Conservation (phyloP, 2,797 vertebrate genomes). For the Dryobates pubescens region DNA sequence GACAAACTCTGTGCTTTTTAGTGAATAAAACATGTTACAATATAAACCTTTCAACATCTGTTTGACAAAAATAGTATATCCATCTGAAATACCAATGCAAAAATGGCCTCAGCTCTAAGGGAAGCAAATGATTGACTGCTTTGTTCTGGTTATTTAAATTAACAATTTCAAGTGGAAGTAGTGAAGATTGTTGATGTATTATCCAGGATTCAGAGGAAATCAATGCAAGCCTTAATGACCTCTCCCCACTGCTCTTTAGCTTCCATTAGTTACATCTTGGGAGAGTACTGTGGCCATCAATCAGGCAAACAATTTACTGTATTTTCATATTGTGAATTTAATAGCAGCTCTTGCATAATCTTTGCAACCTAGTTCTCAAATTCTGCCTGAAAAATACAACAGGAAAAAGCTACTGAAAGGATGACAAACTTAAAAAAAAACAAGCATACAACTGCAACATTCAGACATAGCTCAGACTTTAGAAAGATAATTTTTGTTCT, state of each 20-base stretch:
- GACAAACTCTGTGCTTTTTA: neutral
- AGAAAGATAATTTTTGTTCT: neutral
- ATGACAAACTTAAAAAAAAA: neutral
- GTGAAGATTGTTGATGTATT: slow-evolving; percentile 26
- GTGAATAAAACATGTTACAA: slow-evolving; percentile 1
- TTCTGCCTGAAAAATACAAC: neutral
- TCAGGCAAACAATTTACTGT: slow-evolving; percentile 26
- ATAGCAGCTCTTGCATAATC: neutral
- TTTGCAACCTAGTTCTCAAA: neutral
- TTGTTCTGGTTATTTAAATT: slow-evolving; percentile 34
- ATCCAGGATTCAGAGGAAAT: slow-evolving; percentile 37
- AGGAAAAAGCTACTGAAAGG: neutral
- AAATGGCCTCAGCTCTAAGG: neutral
- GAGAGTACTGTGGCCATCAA: neutral
- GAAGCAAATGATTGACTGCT: slow-evolving; percentile 16
- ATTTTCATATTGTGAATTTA: slow-evolving; percentile 39
- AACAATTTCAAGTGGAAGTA: slow-evolving; percentile 38
- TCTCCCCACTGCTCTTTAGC: neutral
- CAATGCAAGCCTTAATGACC: slow-evolving; percentile 36
- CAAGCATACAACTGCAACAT: neutral
- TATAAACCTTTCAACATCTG: slow-evolving; percentile 5
- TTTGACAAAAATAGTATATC: neutral
- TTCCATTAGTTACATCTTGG: slow-evolving; percentile 43
- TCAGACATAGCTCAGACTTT: neutral
- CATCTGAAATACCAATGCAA: neutral